Conservation (phyloP, 2,888 invertebrate species). For the Rutpela maculata region DNA sequence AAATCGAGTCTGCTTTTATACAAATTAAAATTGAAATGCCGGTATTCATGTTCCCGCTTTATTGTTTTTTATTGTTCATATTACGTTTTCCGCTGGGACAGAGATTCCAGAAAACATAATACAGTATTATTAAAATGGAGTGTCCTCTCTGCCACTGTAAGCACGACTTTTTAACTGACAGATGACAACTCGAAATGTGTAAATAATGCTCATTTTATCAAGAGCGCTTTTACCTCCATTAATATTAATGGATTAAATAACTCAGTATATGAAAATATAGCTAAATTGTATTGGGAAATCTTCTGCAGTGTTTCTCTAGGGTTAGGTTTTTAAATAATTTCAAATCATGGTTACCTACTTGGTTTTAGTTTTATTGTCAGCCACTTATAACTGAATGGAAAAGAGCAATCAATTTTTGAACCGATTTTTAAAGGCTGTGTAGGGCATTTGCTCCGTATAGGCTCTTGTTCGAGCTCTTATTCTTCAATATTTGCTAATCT, state of each 20-base stretch:
- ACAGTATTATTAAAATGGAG: constrained; percentile 31
- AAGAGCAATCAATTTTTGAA: no score
- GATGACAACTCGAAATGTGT: constrained; percentile 7
- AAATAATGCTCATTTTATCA: neutral
- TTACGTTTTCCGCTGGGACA: constrained; percentile 21
- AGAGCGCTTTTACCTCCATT: neutral
- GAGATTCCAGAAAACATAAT: constrained; percentile 32
- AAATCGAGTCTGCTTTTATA: constrained; percentile 37
- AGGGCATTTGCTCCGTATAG: no score
- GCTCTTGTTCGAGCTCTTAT: no score
- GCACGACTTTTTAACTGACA: neutral
- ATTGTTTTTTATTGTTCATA: constrained; percentile 29
- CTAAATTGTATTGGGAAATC: no score
- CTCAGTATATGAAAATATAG: no score
- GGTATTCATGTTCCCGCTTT: constrained; percentile 27
- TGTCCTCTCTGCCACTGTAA: constrained; percentile 2
- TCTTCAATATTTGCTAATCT: no score
- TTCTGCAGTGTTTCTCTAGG: no score
- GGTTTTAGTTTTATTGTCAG: no score
- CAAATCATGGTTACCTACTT: no score
- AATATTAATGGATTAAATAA: neutral
- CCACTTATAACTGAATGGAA: no score
- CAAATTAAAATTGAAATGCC: constrained; percentile 29
- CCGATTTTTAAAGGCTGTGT: no score
- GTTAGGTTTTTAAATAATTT: no score